phyloP scores from a whole-genome alignment of 2,113 vertebrate species.

The Pampusana beccarii region DNA sequence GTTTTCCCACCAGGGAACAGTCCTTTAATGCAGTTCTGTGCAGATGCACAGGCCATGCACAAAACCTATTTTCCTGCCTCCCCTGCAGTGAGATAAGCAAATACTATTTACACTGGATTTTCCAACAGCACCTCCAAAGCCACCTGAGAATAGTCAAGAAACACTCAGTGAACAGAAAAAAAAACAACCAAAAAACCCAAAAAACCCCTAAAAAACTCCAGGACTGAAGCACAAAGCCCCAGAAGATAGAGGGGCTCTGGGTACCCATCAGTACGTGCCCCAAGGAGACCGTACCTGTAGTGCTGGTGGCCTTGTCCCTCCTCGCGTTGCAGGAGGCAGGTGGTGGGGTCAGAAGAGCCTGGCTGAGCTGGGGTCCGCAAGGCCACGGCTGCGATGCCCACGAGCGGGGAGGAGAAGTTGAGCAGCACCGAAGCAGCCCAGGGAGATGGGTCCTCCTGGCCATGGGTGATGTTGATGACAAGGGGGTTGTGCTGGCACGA shows the following conservation, averaged over 20 bases:
- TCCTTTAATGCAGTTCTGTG: neutral
- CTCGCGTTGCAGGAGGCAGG: constrained; percentile 80
- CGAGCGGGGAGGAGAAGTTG: constrained; percentile 83
- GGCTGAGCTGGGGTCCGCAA: constrained; percentile 80
- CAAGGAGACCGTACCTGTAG: constrained; percentile 65
- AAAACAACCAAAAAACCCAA: no score
- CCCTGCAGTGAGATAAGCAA: neutral
- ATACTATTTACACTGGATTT: neutral
- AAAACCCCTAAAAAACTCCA: neutral
- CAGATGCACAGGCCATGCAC: neutral
- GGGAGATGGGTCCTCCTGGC: constrained; percentile 68
- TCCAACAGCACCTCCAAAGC: neutral
- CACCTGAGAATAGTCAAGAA: neutral
- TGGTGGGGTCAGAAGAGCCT: constrained; percentile 72
- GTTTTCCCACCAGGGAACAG: neutral
- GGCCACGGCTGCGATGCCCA: constrained; percentile 87
- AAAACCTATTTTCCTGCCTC: neutral
- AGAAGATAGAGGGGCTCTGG: neutral
- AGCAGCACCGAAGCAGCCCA: constrained; percentile 78
- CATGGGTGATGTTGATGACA: constrained; percentile 79
- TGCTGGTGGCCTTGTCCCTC: constrained; percentile 74
- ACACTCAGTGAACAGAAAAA: neutral
- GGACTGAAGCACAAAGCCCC: neutral
- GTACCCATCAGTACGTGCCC: rapidly evolving
- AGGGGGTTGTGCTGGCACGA: constrained; percentile 89